Percentiles rank a stretch among this genome's conserved stretches.
These are phyloP conservation scores for Sclerurus mexicanus DNA, from an alignment of 2,113 vertebrate species.

Conservation along the genomic window DNA sequence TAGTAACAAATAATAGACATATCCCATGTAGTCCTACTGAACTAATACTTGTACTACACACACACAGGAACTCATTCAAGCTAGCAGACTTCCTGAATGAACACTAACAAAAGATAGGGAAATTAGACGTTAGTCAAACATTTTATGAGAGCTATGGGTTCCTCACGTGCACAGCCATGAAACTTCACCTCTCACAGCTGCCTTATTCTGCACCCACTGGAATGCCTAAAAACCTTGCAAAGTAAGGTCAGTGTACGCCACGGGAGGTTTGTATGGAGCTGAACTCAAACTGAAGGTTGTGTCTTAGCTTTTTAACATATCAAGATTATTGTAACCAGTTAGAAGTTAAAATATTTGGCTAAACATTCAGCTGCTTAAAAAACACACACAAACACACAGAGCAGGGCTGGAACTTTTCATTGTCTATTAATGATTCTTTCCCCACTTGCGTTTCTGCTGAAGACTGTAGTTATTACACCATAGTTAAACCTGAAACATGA, in stretches of 20 bases:
- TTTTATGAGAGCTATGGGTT: not conserved
- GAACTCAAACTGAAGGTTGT: not conserved
- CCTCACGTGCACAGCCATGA: not conserved
- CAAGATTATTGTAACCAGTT: not conserved
- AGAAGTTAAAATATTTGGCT: constrained; percentile 8
- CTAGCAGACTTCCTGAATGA: not conserved
- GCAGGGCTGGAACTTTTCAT: constrained; percentile 7
- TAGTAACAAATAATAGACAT: not conserved
- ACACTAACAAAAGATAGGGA: not conserved
- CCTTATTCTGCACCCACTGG: not conserved
- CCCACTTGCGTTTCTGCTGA: constrained; percentile 30
- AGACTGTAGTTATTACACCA: constrained; percentile 42
- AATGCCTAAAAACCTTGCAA: not conserved
- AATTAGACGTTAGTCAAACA: not conserved
- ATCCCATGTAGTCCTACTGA: not conserved
- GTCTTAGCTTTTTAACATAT: not conserved
- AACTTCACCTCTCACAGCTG: not conserved
- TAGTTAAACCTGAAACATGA: constrained; percentile 68
- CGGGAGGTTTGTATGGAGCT: not conserved
- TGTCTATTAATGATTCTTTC: constrained; percentile 52
- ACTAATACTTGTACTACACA: not conserved
- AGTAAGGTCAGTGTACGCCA: not conserved
- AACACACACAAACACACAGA: not conserved
- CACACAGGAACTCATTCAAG: not conserved
- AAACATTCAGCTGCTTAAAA: constrained; percentile 1